Evolutionary conservation across 2,797 vertebrate species (phyloP), one percentile per base, ranked within the genome.

Genomic region (Cryptoprocta ferox): DNA sequence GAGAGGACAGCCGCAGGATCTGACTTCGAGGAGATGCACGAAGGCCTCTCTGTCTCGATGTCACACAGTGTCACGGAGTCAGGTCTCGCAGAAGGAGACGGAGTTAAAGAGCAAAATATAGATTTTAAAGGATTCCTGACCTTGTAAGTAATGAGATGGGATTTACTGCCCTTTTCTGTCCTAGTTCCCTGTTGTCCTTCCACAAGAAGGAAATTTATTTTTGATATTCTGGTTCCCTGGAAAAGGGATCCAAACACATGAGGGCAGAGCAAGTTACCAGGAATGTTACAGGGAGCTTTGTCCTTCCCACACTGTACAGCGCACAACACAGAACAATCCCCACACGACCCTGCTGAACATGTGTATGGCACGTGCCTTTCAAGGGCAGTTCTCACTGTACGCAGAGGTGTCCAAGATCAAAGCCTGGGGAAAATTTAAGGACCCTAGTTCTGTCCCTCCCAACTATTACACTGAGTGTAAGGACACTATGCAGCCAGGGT

Each of bases 401-500:
- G 2, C 35, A 53, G 66, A 91, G 21, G 32, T 35, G 4, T 93
- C 79, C 91, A 83, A 92, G 53, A 37, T 70, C 63, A 89, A 18
- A 92, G 59, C 78, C 68, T 3, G 10, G 39, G 86, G 50, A 66
- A 68, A 82, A 92, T 21, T 89, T 45, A 59, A 86, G 80, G 56
- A 65, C 65, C 45, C 19, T 18, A 53, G 37, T 73, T 85, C 37
- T 15, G 48, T 61, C 71, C 50, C 61, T 89, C 75, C 88, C 80
- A 93, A 53, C 19, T 28, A 92, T 10, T 53, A 56, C 80, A 75
- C 39, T 7, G 89, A 94, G 83, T 76, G 53, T 95, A 94, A 96
- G 96, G 97, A 97, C 94, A 76, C 76, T 78, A 39, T 94, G n/a
- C 59, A n/a, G 95, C 95, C 71, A 59, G 90, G 91, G 79, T 3